Evolutionary conservation across 2,113 vertebrate species (phyloP).

Genomic region (Callionymus lyra): DNA sequence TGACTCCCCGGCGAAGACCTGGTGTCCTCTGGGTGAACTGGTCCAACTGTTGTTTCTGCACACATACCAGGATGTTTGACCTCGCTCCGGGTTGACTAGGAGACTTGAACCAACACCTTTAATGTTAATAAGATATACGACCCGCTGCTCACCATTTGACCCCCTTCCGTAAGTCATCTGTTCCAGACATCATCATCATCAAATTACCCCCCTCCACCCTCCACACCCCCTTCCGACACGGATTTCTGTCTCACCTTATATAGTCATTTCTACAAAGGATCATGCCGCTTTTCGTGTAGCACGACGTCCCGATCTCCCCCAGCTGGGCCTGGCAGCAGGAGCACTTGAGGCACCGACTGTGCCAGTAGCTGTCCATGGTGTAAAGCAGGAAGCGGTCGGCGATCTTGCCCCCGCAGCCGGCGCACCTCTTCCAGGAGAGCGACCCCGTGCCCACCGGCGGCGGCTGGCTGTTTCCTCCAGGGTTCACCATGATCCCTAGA

Average conservation of each 20-base stretch:
- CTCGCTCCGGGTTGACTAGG: constrained; percentile 26
- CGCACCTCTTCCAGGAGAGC: constrained; percentile 94
- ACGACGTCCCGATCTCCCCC: constrained; percentile 95
- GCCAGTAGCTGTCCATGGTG: constrained; percentile 99
- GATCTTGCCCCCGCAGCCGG: constrained; percentile 95
- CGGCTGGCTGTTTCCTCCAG: constrained; percentile 88
- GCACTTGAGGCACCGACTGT: constrained; percentile 97
- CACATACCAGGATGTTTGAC: constrained; percentile 39
- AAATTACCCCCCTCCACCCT: no score
- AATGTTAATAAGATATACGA: constrained; percentile 5
- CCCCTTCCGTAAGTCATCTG: no score
- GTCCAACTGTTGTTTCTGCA: constrained; percentile 35
- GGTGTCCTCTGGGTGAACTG: constrained; percentile 25
- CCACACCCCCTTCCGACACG: no score
- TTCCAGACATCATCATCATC: no score
- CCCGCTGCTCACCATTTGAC: no score
- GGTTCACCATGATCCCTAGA: constrained; percentile 92
- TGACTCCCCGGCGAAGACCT: constrained; percentile 8
- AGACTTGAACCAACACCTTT: constrained; percentile 25
- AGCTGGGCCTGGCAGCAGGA: constrained; percentile 99
- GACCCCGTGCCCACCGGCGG: constrained; percentile 84
- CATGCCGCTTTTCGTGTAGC: constrained; percentile 99
- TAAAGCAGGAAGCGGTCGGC: constrained; percentile 97
- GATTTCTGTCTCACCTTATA: constrained; percentile 80
- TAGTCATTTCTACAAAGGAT: constrained; percentile 99